A percentile compares a stretch with the other conserved stretches of the same genome.
Evolutionary conservation across 2,888 invertebrate species (phyloP).

Genomic region (Phalera bucephala): DNA sequence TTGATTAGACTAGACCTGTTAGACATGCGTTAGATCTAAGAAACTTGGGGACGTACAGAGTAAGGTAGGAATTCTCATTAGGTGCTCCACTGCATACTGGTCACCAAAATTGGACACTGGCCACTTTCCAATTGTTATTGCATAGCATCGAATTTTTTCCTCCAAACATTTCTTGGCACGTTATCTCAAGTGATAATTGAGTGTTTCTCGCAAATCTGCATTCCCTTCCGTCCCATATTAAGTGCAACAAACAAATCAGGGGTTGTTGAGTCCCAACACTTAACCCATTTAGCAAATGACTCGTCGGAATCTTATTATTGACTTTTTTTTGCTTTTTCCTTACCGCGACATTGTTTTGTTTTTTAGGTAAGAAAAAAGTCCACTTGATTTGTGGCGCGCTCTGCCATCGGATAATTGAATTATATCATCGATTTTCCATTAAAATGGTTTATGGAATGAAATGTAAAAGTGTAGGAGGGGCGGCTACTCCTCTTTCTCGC

Average conservation of each 20-base stretch:
- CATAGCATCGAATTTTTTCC: too few species aligned
- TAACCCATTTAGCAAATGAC: slow-evolving; percentile 71
- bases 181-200: background rate
- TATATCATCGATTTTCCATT: slow-evolving; percentile 82
- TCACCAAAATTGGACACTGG: too few species aligned
- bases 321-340: slow-evolving; percentile 26
- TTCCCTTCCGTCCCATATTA: slow-evolving; percentile 7
- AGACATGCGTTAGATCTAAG: too few species aligned
- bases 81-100: too few species aligned
- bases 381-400: slow-evolving; percentile 64
- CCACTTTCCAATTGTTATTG: too few species aligned
- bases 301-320: slow-evolving; percentile 64
- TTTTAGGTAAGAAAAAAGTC: slow-evolving; percentile 38
- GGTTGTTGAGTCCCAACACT: slow-evolving; percentile 35
- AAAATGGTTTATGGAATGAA: slow-evolving; percentile 81
- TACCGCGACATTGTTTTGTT: slow-evolving; percentile 63
- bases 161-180: slow-evolving; percentile 1
- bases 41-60: too few species aligned
- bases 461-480: slow-evolving; percentile 73
- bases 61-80: too few species aligned
- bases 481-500: slow-evolving; percentile 44
- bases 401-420: slow-evolving; percentile 75
- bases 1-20: too few species aligned
- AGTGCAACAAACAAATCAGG: slow-evolving; percentile 26
- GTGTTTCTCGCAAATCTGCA: slow-evolving; percentile 1